Evolutionary conservation across 1,140 invertebrate species (phyloP), one percentile per base, ranked within the genome.

Genomic region (Drosophila prosaltans): DNA sequence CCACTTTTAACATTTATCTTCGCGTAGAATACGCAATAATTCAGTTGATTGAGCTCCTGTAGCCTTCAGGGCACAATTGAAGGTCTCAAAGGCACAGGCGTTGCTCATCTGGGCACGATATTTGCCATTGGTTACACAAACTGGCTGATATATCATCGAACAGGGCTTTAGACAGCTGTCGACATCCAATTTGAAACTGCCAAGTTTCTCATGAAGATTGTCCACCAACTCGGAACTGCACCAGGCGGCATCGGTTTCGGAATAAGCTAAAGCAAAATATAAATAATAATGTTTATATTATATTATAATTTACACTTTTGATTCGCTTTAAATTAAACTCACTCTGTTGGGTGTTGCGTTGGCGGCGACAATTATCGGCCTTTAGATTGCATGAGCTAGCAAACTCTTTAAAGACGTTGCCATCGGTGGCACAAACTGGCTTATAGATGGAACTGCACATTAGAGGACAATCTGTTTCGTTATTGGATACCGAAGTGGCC

Each of bases 121-220:
- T 48, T 91, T 77, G 57, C 91, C 91, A 57, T 92, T 92, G 65
- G 86, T 80, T 7, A 86, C 77, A 55, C 91, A 92, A n/a, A 92
- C 57, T 6, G 91, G 91, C 48, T 80, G 58, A 60, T 89, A 91
- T 63, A 91, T 91, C 90, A 91, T 91, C 36, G 90, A 58, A 45
- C 91, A 92, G 55, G 91, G 86, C 71, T 83, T 91, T 21, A 91
- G 59, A 57, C 90, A 91, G 7, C 71, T 72, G 1, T 66, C 3
- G 1, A 74, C 55, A 7, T 84, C 74, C 36, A 91, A 48, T 32
- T 73, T 82, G 28, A 88, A 65, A 54, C 64, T 81, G 45, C 73
- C 80, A 71, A 91, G 21, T 40, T 72, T 76, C 16, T 85, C 70
- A 5, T 69, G 58, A 0, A 91, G 66, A 72, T 86, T 72, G 16